These are phyloP conservation scores for Ctenopoma multispine DNA, from an alignment of 2,797 vertebrate species.

Conservation along the genomic window DNA sequence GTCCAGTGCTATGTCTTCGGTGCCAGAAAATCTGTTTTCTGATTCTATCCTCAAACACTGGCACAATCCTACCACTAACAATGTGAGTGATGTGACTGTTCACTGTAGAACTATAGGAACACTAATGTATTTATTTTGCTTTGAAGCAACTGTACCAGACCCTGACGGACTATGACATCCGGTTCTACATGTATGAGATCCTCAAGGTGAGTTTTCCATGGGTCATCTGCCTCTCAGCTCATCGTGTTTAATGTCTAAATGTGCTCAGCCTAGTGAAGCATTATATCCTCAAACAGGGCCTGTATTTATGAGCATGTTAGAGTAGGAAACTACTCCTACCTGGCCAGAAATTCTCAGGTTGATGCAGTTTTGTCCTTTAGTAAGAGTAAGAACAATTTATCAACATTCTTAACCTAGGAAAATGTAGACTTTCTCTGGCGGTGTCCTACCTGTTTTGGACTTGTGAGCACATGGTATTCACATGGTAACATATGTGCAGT, in stretches of 20 bases:
- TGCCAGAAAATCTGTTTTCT: conserved; percentile 61
- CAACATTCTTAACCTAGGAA: too few relatives aligned
- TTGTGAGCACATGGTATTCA: too few relatives aligned
- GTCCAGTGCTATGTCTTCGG: conserved; percentile 67
- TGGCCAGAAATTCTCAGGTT: too few relatives aligned
- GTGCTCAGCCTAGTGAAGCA: background rate
- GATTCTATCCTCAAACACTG: conserved; percentile 68
- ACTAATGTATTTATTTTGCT: conserved; percentile 27
- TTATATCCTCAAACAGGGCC: background rate
- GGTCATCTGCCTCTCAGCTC: background rate
- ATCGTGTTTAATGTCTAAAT: conserved; percentile 1
- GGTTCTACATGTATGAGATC: conserved; percentile 88
- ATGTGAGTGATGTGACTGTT: background rate
- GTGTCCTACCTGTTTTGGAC: too few relatives aligned
- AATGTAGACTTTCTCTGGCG: too few relatives aligned
- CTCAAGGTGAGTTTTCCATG: conserved; percentile 78
- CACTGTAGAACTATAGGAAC: background rate
- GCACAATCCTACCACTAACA: conserved; percentile 15
- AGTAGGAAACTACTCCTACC: too few relatives aligned
- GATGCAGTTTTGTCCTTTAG: too few relatives aligned
- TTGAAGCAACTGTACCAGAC: conserved; percentile 88
- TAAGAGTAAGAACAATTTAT: too few relatives aligned
- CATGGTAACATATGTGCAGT: too few relatives aligned
- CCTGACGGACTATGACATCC: conserved; percentile 86
- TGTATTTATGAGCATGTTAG: too few relatives aligned